Evolutionary conservation across 2,113 vertebrate genomes (phyloP).

Genomic region (Chrysochloris asiatica): DNA sequence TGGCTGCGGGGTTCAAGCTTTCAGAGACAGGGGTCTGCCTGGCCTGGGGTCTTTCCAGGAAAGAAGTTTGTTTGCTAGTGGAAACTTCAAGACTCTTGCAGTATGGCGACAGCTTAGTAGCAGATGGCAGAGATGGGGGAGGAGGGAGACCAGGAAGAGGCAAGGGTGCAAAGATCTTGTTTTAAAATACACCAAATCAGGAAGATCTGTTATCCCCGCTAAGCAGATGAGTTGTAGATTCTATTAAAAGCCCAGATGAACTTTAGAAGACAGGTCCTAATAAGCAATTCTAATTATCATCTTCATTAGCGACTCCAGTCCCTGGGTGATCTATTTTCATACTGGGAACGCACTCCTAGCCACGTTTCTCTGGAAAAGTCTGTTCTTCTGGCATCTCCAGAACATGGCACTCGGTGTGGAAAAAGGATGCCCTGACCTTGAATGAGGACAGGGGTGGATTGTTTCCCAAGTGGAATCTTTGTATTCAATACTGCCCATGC

Average conservation of each 20-base stretch:
- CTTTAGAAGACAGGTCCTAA: conserved; percentile 69
- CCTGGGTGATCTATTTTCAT: conserved; percentile 36
- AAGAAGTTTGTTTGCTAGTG: background rate
- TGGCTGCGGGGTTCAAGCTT: background rate
- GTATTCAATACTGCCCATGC: rapidly evolving
- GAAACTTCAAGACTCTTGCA: background rate
- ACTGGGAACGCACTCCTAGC: background rate
- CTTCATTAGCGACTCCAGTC: conserved; percentile 64
- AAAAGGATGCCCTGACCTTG: conserved; percentile 35
- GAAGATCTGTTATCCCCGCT: conserved; percentile 10
- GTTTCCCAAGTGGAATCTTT: background rate
- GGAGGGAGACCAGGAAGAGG: background rate
- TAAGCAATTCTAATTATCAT: conserved; percentile 66
- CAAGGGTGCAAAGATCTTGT: background rate
- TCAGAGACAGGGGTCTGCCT: background rate
- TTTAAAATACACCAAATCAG: conserved; percentile 56
- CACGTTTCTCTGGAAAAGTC: background rate
- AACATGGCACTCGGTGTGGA: background rate
- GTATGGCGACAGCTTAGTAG: background rate
- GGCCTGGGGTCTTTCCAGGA: too few species aligned
- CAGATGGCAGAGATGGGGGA: background rate
- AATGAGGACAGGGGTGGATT: background rate
- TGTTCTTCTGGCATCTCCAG: conserved; percentile 9
- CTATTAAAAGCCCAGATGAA: conserved; percentile 66
- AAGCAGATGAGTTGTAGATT: conserved; percentile 57